Evolutionary conservation across 2,113 vertebrate genomes (phyloP).

Genomic region (Microtus richardsoni): DNA sequence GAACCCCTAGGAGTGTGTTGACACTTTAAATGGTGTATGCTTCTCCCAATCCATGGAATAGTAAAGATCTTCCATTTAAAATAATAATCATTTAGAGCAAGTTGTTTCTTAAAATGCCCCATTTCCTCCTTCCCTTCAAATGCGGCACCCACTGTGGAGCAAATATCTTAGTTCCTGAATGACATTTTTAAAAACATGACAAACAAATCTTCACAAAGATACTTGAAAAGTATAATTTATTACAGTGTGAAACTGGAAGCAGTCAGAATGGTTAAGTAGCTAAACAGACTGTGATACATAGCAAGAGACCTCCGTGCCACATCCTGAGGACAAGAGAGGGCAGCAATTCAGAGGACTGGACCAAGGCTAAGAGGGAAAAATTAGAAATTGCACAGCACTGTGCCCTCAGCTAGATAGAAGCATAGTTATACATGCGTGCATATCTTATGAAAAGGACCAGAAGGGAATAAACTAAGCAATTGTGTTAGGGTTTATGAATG

Average conservation of each 20-base stretch:
- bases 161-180: constrained; percentile 45
- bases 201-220: constrained; percentile 47
- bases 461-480: constrained; percentile 41
- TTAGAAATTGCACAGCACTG: background rate
- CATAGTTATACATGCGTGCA: background rate
- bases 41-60: background rate
- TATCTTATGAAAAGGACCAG: background rate
- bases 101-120: constrained; percentile 18
- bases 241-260: constrained; percentile 46
- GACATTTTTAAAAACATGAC: constrained; percentile 18
- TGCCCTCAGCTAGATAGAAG: constrained; percentile 57
- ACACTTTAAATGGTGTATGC: constrained; percentile 5
- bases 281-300: constrained; percentile 42
- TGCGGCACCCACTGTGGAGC: background rate
- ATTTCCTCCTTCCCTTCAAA: background rate
- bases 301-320: background rate
- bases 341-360: background rate
- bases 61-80: constrained; percentile 28
- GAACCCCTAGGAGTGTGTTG: background rate
- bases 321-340: constrained; percentile 29
- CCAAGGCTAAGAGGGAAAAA: constrained; percentile 31
- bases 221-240: constrained; percentile 35
- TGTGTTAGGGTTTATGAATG: background rate
- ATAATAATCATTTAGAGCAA: constrained; percentile 10
- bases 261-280: constrained; percentile 56